Conservation (phyloP, 2,797 vertebrate genomes). For the Graptemys geographica region DNA sequence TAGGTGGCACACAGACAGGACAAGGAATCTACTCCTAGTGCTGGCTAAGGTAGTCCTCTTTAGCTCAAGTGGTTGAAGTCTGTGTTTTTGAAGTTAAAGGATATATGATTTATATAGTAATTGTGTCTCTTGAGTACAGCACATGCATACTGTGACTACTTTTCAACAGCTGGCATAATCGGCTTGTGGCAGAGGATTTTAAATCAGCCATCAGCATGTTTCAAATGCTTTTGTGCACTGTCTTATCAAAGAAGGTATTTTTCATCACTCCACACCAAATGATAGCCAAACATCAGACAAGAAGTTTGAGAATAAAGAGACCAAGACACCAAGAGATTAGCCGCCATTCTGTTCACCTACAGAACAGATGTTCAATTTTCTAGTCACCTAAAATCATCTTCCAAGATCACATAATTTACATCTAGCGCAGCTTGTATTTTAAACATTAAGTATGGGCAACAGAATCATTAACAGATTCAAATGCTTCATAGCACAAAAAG, state of each 20-base stretch:
- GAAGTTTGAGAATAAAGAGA: constrained; percentile 50
- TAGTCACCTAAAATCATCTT: constrained; percentile 61
- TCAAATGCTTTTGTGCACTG: constrained; percentile 30
- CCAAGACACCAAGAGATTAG: constrained; percentile 59
- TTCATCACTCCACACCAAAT: constrained; percentile 37
- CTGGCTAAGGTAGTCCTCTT: neutral
- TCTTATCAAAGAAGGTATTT: constrained; percentile 45
- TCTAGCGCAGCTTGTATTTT: constrained; percentile 10
- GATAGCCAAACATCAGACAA: constrained; percentile 58
- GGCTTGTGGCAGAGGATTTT: constrained; percentile 51
- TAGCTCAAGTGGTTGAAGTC: neutral
- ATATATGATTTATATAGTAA: neutral
- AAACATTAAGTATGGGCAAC: constrained; percentile 2
- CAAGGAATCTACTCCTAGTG: neutral
- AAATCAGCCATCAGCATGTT: constrained; percentile 32
- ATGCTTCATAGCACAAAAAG: neutral
- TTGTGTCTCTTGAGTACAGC: constrained; percentile 40
- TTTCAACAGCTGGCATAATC: constrained; percentile 62
- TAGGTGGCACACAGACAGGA: neutral
- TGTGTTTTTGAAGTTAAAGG: neutral
- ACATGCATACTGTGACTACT: constrained; percentile 48
- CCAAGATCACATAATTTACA: constrained; percentile 39
- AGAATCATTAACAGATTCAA: constrained; percentile 25
- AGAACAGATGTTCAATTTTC: constrained; percentile 77
- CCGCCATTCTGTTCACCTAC: constrained; percentile 70